Percentiles rank a stretch among this genome's conserved stretches.
Conservation (phyloP, 2,797 vertebrate species). For the Adrianichthys oophorus region DNA sequence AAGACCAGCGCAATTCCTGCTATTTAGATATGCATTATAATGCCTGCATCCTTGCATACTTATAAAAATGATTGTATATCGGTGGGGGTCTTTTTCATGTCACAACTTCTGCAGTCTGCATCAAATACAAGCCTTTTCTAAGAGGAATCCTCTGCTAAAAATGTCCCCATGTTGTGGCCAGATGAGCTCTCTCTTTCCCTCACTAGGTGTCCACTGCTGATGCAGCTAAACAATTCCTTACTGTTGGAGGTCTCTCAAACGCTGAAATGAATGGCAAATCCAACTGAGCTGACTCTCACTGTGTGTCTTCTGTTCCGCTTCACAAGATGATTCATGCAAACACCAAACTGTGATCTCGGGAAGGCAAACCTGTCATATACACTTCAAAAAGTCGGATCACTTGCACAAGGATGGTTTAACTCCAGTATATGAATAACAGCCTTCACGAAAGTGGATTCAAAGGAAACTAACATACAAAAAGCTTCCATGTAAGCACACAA, state of each 20-base stretch:
- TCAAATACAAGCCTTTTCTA: conserved; percentile 38
- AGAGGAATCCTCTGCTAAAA: conserved; percentile 36
- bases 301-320: conserved; percentile 26
- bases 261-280: conserved; percentile 19
- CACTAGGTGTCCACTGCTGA: conserved; percentile 51
- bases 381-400: conserved; percentile 42
- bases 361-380: conserved; percentile 55
- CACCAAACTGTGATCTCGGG: conserved; percentile 50
- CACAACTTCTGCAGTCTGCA: conserved; percentile 43
- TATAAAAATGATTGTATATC: conserved; percentile 7
- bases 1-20: conserved; percentile 8
- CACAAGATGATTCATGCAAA: conserved; percentile 40
- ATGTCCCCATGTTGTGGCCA: conserved; percentile 64
- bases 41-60: conserved; percentile 9
- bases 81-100: conserved; percentile 35
- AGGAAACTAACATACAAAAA: conserved; percentile 35
- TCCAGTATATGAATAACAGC: conserved; percentile 47
- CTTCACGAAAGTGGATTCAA: conserved; percentile 40
- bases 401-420: conserved; percentile 36
- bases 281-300: conserved; percentile 31
- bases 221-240: conserved; percentile 40
- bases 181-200: conserved; percentile 58
- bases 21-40: conserved; percentile 3
- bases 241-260: conserved; percentile 18
- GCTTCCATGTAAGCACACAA: conserved; percentile 30